These are phyloP conservation scores for Cephus rjabovi DNA, from an alignment of 2,888 invertebrate genomes.

Conservation along the genomic window DNA sequence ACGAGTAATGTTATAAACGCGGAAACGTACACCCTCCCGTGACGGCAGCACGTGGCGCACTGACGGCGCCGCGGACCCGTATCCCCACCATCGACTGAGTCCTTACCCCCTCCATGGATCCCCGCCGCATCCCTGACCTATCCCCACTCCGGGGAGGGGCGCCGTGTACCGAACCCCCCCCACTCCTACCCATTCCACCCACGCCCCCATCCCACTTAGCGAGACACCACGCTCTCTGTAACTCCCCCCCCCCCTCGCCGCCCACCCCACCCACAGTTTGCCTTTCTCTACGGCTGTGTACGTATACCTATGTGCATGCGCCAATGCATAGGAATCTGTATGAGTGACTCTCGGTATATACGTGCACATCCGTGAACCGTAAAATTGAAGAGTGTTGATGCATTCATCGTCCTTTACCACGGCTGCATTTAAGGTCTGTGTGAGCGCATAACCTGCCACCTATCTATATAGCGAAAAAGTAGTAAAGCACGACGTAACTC, in stretches of 20 bases:
- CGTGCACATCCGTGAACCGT: neutral
- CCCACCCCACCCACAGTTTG: slow-evolving; percentile 1
- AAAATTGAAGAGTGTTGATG: neutral
- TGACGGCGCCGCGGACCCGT: slow-evolving; percentile 58
- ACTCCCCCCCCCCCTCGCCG: too few species aligned
- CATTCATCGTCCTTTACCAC: neutral
- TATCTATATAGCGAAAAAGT: slow-evolving; percentile 15
- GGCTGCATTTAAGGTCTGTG: neutral
- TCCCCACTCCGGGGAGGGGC: slow-evolving; percentile 46
- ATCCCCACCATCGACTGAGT: slow-evolving; percentile 45
- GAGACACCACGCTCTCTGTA: slow-evolving; percentile 13
- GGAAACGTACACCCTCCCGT: slow-evolving; percentile 58
- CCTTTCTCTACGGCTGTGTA: slow-evolving; percentile 10
- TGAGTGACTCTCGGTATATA: neutral
- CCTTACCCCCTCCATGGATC: slow-evolving; percentile 35
- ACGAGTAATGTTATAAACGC: neutral
- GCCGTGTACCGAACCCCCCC: slow-evolving; percentile 27
- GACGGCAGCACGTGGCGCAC: slow-evolving; percentile 67
- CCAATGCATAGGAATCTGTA: neutral
- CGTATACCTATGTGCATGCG: slow-evolving; percentile 2
- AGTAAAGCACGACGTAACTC: slow-evolving; percentile 22
- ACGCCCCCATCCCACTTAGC: slow-evolving; percentile 62
- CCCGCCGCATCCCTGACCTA: slow-evolving; percentile 48
- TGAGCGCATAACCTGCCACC: neutral
- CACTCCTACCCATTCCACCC: slow-evolving; percentile 56